Base-by-base conservation (phyloP, 2,113 vertebrate species). In the Stigmatopora argus region DNA sequence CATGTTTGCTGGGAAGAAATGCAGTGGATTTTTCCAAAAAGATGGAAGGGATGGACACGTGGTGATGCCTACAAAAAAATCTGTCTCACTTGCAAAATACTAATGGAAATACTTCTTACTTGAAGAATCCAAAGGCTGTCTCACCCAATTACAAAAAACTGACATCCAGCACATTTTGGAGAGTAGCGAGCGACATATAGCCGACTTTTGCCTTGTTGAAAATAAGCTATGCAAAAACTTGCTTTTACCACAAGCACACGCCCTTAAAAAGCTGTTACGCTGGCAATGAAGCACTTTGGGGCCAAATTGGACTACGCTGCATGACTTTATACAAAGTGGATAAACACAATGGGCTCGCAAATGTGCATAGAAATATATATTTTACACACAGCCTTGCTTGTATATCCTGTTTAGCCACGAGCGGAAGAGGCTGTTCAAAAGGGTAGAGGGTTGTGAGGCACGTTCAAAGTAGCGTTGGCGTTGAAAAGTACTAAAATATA, bases 261-360 rank as follows among this genome's bases (percentile, higher is more conserved):
- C 62, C 66, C 56, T 59, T 48, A 26, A 67, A 11, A 17, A 61
- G 45, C 65, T 71, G 71, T 69, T 73, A 52, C 65, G 74, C 66
- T 80, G 71, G 81, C 75, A 79, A 57, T 72, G 53, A 70, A 67
- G 78, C 83, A 87, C 84, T 82, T 87, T 80, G 41, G 73, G 78
- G 77, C 70, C 69, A 78, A 56, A 18, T 70, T 80, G 61, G 56
- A 79, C 68, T 55, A 64, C 71, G 70, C 71, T 82, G 74, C 81
- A 78, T 82, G 78, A 65, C 47, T 31, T 31, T 15, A 17, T 19
- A 56, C 53, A 26, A 26, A 1, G 52, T 55, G 52, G 52, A 31
- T 23, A 31, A 26, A 26, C 53, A 14, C 53, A 15, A 56, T 31
- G 53, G 21, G 21, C 53, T 56, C 13, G 52, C 21, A 14, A 55